Conservation (phyloP, 1,140 invertebrate genomes). For the Achroia grisella region DNA sequence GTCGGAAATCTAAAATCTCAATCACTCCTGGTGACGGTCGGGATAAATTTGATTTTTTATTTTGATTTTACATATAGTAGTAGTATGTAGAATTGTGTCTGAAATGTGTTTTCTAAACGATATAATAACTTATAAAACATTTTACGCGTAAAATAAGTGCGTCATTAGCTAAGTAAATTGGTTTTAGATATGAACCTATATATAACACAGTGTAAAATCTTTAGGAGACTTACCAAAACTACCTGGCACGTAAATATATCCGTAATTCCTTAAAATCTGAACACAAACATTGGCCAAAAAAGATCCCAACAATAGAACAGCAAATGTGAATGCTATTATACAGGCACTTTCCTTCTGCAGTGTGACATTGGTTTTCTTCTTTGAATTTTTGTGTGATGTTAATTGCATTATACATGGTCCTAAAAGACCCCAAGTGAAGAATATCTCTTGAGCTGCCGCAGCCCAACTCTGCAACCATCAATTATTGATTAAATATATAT, state of each 20-base stretch:
- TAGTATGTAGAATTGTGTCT: too few species aligned
- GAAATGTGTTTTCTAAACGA: too few species aligned
- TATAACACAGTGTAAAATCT: too few species aligned
- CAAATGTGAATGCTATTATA: slow-evolving; percentile 85
- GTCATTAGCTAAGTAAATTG: too few species aligned
- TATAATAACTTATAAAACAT: too few species aligned
- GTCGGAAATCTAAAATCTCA: too few species aligned
- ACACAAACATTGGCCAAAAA: slow-evolving; percentile 88
- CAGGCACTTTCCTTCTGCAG: slow-evolving; percentile 85
- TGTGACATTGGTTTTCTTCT: slow-evolving; percentile 76
- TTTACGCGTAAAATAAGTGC: too few species aligned
- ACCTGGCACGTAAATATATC: slow-evolving; percentile 84
- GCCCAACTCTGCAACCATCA: slow-evolving; percentile 82
- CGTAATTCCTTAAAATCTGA: slow-evolving; percentile 81
- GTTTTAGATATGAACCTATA: too few species aligned
- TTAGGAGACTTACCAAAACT: slow-evolving; percentile 83
- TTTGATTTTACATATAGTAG: too few species aligned
- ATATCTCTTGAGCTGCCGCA: slow-evolving; percentile 89
- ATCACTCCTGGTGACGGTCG: too few species aligned
- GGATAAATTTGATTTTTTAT: too few species aligned
- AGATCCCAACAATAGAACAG: slow-evolving; percentile 82
- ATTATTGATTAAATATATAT: not conserved
- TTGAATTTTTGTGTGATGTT: slow-evolving; percentile 77
- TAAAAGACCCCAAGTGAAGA: slow-evolving; percentile 92
- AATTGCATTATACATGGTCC: slow-evolving; percentile 89